Evolutionary conservation across 2,888 invertebrate genomes (phyloP).

Genomic region (Scaptomyza polygonia): DNA sequence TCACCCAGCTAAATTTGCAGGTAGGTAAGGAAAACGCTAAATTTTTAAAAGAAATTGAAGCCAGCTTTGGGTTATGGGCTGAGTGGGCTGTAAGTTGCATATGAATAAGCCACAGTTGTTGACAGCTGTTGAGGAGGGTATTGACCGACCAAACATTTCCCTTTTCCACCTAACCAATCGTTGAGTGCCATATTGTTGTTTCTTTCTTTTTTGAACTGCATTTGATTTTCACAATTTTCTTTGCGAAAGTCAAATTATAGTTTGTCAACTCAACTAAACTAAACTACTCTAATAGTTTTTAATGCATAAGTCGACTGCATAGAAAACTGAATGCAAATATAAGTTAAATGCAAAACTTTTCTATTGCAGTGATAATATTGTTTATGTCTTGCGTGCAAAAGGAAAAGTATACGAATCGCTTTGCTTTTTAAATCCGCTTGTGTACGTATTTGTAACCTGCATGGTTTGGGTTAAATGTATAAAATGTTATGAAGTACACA

Average conservation of each 20-base stretch:
- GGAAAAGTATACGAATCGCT: background rate
- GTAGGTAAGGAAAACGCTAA: constrained; percentile 32
- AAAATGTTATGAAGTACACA: too few species aligned
- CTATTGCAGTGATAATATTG: constrained; percentile 30
- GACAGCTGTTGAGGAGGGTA: constrained; percentile 33
- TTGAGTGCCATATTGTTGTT: constrained; percentile 1
- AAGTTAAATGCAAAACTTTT: constrained; percentile 28
- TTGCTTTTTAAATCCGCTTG: background rate
- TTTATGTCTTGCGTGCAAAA: constrained; percentile 18
- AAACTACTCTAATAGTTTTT: constrained; percentile 70
- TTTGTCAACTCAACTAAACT: constrained; percentile 57
- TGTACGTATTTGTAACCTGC: background rate
- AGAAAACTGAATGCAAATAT: constrained; percentile 13
- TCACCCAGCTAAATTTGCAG: constrained; percentile 16
- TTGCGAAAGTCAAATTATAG: constrained; percentile 71
- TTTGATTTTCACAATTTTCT: constrained; percentile 46
- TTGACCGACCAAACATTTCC: constrained; percentile 22
- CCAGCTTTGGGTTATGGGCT: constrained; percentile 13
- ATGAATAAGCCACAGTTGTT: constrained; percentile 42
- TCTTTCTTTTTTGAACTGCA: background rate
- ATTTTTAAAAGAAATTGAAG: constrained; percentile 62
- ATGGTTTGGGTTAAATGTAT: background rate
- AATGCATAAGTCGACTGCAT: constrained; percentile 50
- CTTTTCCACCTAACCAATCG: background rate
- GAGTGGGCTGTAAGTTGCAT: constrained; percentile 30